A percentile compares a stretch with the other conserved stretches of the same genome.
These are phyloP conservation scores for Hozukius guyotensis DNA, from an alignment of 2,797 vertebrate species.

Conservation along the genomic window DNA sequence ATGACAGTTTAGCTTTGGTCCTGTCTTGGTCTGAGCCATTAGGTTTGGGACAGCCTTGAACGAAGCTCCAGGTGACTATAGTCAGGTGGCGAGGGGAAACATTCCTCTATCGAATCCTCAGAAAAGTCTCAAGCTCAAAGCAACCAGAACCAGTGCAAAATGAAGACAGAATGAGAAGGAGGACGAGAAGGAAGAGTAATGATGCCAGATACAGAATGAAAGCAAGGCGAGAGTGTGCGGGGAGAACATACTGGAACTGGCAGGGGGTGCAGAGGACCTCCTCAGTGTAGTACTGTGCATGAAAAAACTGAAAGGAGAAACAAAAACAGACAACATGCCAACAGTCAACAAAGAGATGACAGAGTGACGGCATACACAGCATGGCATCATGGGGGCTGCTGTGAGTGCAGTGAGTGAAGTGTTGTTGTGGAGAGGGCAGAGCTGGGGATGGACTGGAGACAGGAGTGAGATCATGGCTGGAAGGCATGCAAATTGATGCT, in stretches of 20 bases:
- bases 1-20: neutral
- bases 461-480: slow-evolving; percentile 51
- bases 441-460: slow-evolving; percentile 51
- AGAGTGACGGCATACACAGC: slow-evolving; percentile 73
- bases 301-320: slow-evolving; percentile 88
- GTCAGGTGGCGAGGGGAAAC: slow-evolving; percentile 3
- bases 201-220: slow-evolving; percentile 73
- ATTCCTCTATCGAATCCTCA: slow-evolving; percentile 30
- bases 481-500: slow-evolving; percentile 67
- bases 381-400: slow-evolving; percentile 62
- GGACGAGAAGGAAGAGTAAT: slow-evolving; percentile 63
- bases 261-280: slow-evolving; percentile 83
- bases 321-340: slow-evolving; percentile 85
- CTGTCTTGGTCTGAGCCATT: neutral
- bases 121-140: slow-evolving; percentile 46
- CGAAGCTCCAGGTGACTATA: slow-evolving; percentile 4
- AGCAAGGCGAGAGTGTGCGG: slow-evolving; percentile 78
- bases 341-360: slow-evolving; percentile 82
- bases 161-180: slow-evolving; percentile 39
- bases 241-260: slow-evolving; percentile 83
- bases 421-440: slow-evolving; percentile 40
- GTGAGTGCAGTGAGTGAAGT: slow-evolving; percentile 46
- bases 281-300: slow-evolving; percentile 82
- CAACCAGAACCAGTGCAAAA: slow-evolving; percentile 45
- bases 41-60: slow-evolving; percentile 11